Evolutionary conservation across 1,140 invertebrate genomes (phyloP), one percentile per base, ranked within the genome.

Genomic region (Dendroctonus valens): DNA sequence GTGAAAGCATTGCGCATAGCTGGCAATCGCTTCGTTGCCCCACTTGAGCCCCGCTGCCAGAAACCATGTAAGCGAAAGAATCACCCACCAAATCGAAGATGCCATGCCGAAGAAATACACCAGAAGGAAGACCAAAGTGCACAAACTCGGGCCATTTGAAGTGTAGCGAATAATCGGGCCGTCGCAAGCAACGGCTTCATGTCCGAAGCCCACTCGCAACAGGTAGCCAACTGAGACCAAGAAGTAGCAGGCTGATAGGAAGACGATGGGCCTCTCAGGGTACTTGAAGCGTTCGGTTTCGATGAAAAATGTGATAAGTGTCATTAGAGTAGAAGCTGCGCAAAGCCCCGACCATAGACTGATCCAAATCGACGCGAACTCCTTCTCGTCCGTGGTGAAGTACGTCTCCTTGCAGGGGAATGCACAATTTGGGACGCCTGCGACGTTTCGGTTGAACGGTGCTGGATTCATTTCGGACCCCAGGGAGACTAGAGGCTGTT

Each of bases 91-190:
- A 46, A 96, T 90, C 26, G 91, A 93, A 0, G 92, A 94, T 8
- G 93, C 92, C 92, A 96, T 96, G 26, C 92, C 92, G 78, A 95
- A 96, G 81, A 94, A 96, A 81, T 96, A 96, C 5, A 94, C 89
- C 61, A 96, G 84, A 14, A 96, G 82, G 78, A 96, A 96, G 51
- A 95, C 91, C 14, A 91, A 82, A 2, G 91, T 91, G 79, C 94
- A 97, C 0, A 88, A 82, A 44, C 86, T 87, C 87, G 90, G 0
- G 85, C 90, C 60, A 11, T 84, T 85, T 0, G 87, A 87, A 68
- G 85, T 83, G 71, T 86, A 83, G 40, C 85, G 82, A 64, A 91
- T 80, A 7, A 86, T 79, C n/a, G 84, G 74, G 0, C 91, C 93
- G 73, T 96, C 91, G 80, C 94, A 98, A 0, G 94, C 93, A 11